Percentiles rank a stretch among this genome's conserved stretches.
phyloP scores from a whole-genome alignment of 1,140 invertebrate species.

The Metopolophium dirhodum region DNA sequence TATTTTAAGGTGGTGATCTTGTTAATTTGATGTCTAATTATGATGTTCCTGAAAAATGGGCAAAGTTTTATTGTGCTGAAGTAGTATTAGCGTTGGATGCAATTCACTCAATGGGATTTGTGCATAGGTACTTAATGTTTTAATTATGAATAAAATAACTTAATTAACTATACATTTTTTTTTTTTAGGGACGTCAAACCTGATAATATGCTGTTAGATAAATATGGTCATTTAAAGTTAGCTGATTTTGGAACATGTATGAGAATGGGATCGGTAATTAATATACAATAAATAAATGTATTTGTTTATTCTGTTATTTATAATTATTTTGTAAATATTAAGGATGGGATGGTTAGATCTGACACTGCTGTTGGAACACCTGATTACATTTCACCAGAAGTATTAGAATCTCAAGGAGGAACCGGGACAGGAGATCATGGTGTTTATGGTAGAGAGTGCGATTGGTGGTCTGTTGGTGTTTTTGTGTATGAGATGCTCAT shows the following conservation, averaged over 20 bases:
- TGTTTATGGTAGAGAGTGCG: slow-evolving; percentile 93
- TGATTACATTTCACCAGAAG: slow-evolving; percentile 99
- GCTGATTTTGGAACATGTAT: slow-evolving; percentile 99
- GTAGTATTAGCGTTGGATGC: slow-evolving; percentile 97
- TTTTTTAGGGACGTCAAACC: slow-evolving; percentile 91
- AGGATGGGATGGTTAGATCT: slow-evolving; percentile 92
- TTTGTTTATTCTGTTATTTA: background rate
- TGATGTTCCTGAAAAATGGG: slow-evolving; percentile 99
- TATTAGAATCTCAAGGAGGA: slow-evolving; percentile 96
- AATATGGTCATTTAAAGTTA: slow-evolving; percentile 93
- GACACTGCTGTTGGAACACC: slow-evolving; percentile 99
- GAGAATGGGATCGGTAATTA: slow-evolving; percentile 87
- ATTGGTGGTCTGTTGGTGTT: slow-evolving; percentile 99
- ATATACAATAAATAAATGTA: background rate
- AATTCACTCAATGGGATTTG: slow-evolving; percentile 98
- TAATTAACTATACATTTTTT: slow-evolving; percentile 31
- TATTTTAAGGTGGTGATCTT: slow-evolving; percentile 82
- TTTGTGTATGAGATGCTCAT: slow-evolving; percentile 99
- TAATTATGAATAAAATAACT: background rate
- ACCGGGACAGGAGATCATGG: slow-evolving; percentile 90
- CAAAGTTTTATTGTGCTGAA: slow-evolving; percentile 99
- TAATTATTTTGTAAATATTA: slow-evolving; percentile 55
- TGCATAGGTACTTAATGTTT: slow-evolving; percentile 75
- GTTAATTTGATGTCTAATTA: slow-evolving; percentile 99
- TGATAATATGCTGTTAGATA: slow-evolving; percentile 97